Conservation (phyloP, 2,113 vertebrate species). For the pig (Sus scrofa) region T2T-Sscrofa CM000817.6:94541501-94542000, state of each 20-base stretch:
- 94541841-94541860: background rate
- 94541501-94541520: no score
- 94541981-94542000: no score
- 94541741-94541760: background rate
- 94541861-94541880: no score
- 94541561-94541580: background rate
- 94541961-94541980: no score
- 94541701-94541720: background rate
- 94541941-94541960: no score
- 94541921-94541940: no score
- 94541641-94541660: background rate
- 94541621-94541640: background rate
- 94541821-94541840: background rate
- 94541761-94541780: background rate
- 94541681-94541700: background rate
- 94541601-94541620: rapidly evolving
- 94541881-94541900: no score
- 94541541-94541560: background rate
- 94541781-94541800: background rate
- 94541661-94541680: background rate
- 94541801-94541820: slow-evolving; percentile 9
- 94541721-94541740: background rate
- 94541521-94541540: background rate
- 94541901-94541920: no score
- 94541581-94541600: background rate